Evolutionary conservation across 2,888 invertebrate species (phyloP), one percentile per base, ranked within the genome.

Genomic region (Auanema sp.): DNA sequence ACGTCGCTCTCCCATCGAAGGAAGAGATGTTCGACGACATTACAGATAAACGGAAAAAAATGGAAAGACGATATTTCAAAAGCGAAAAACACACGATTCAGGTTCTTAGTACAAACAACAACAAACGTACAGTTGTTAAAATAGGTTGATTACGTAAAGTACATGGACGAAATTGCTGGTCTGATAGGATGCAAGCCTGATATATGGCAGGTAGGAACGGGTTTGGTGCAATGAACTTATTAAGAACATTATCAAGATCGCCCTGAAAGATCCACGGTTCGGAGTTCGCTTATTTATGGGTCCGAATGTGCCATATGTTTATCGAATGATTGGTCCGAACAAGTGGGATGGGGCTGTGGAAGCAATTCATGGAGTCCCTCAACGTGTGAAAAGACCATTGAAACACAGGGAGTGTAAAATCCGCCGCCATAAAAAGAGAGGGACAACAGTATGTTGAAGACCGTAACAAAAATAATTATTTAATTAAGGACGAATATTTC

Each of bases 121-220:
- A 33, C 33, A 33, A 33, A 8, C 8, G 33, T 33, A 33, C 8
- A 33, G 33, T 33, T 33, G 4, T 33, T 33, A 8, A 33, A 33
- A 59, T 59, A 75, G 71, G 76, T 76, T 2, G 79, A 81, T 54
- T 79, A 75, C 58, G 64, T 81, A 54, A 71, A 74, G 21, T 82
- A 80, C 67, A 80, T 83, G 81, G 82, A 82, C 57, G 80, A 82
- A 59, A 56, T 82, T 14, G 81, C 82, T 3, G 66, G 65, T 33
- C 58, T 79, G 4, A 66, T 82, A 21, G 81, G 81, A 10, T 78
- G 79, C 60, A 67, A 68, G 41, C 82, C 82, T 12, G 62, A 66
- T 25, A 61, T 80, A 54, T 64, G 56, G 23, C 47, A 75, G 44
- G 78, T 75, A n/a, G 14, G 10, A 47, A 47, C 21, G 47, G 10